Evolutionary conservation across 2,113 vertebrate genomes (phyloP).

Genomic region (Ictidomys tridecemlineatus): DNA sequence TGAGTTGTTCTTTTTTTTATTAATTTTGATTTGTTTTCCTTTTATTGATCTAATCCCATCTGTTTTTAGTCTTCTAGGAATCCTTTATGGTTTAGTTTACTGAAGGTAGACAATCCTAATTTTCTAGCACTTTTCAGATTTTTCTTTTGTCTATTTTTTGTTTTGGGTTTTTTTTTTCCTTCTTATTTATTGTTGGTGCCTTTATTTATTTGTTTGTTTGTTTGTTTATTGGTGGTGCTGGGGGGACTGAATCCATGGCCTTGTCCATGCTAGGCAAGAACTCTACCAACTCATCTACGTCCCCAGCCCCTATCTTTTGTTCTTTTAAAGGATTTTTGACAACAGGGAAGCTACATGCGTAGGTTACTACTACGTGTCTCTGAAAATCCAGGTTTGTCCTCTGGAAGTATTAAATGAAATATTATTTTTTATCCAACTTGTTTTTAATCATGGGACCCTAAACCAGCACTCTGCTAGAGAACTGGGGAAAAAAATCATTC

Average conservation of each 20-base stretch:
- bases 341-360: not conserved
- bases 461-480: not conserved
- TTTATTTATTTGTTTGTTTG: too few species aligned
- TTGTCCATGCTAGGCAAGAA: too few species aligned
- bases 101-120: not conserved
- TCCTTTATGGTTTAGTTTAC: not conserved
- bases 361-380: not conserved
- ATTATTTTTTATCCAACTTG: not conserved
- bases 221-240: too few species aligned
- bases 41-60: constrained; percentile 1
- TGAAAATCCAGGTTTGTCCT: not conserved
- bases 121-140: not conserved
- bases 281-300: too few species aligned
- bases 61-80: constrained; percentile 47
- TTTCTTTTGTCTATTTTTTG: not conserved
- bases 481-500: not conserved
- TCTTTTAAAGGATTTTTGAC: constrained; percentile 19
- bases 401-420: constrained; percentile 21
- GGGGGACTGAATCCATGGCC: too few species aligned
- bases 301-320: not conserved
- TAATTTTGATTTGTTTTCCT: constrained; percentile 3
- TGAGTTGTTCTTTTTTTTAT: not conserved
- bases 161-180: not conserved
- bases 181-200: too few species aligned
- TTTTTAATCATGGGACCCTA: constrained; percentile 14